Base-by-base conservation (phyloP, 2,888 invertebrate genomes). In the Stictocephala bisonia region DNA sequence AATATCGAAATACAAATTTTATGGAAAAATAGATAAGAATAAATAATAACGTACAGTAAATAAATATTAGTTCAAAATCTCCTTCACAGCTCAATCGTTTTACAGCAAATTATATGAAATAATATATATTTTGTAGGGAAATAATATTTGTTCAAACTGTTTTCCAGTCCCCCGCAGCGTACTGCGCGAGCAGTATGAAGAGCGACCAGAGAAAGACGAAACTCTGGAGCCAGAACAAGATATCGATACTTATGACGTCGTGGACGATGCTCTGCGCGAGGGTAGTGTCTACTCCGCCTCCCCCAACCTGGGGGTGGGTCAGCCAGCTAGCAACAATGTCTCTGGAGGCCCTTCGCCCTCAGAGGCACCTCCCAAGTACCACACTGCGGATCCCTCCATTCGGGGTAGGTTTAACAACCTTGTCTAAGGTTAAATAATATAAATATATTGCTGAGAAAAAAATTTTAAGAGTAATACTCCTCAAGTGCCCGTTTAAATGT, bases 111-210 rank as follows among this genome's bases (percentile, higher is more conserved):
- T n/a, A n/a, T n/a, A n/a, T n/a, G n/a, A n/a, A n/a, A n/a, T n/a
- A n/a, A n/a, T n/a, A n/a, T n/a, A n/a, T n/a, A n/a, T n/a, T n/a
- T n/a, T n/a, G n/a, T n/a, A n/a, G n/a, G n/a, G n/a, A n/a, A n/a
- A n/a, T n/a, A n/a, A n/a, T n/a, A n/a, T n/a, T n/a, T n/a, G n/a
- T 22, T 48, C 22, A 3, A 18, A 51, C n/a, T 9, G 24, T 79
- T 79, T 84, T 83, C 1, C 86, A 95, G 95, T 95, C 77, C 94
- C 94, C 2, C 87, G 94, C 77, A 92, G 91, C 82, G 93, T 95
- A 69, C 86, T 95, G 75, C 92, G 93, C 82, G 93, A 94, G 84
- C 89, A 91, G 78, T 94, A 91, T 84, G 93, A 94, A 82, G 92
- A 92, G 75, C 89, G 90, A 27, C 88, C 91, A 58, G 93, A 93